These are phyloP conservation scores for Oscheius sp. DNA, from an alignment of 1,140 invertebrate species.

Conservation along the genomic window DNA sequence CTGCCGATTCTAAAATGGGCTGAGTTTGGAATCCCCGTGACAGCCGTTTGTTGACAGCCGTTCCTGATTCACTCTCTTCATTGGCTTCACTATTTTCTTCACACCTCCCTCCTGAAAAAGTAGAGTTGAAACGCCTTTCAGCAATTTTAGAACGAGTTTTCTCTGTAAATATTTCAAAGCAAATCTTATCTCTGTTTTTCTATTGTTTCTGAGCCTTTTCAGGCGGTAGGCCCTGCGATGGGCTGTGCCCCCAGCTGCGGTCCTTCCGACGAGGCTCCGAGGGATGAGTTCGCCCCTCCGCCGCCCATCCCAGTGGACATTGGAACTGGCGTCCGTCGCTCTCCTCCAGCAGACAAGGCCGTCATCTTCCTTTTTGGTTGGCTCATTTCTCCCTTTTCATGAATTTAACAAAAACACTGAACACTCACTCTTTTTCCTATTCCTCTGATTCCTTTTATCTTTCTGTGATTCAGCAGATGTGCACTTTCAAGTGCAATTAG, in stretches of 20 bases:
- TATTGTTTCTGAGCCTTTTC: neutral
- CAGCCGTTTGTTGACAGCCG: neutral
- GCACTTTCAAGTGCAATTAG: neutral
- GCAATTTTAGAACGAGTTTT: no score
- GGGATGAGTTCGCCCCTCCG: neutral
- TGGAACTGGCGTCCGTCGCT: neutral
- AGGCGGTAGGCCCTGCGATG: neutral
- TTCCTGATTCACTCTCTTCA: neutral
- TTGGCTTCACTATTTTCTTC: neutral
- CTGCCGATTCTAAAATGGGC: no score
- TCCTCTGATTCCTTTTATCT: neutral
- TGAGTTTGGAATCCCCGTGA: no score
- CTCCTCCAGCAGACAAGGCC: neutral
- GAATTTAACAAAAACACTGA: neutral
- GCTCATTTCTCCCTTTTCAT: neutral
- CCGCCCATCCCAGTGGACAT: conserved; percentile 5
- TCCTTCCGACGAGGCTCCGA: neutral
- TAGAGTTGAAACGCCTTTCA: neutral
- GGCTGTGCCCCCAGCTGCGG: conserved; percentile 1
- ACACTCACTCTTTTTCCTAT: neutral
- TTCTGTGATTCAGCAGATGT: neutral
- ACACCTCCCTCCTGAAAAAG: neutral
- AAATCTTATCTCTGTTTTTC: neutral
- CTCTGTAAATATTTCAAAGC: neutral
- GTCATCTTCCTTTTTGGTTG: conserved; percentile 12